These are phyloP conservation scores for Garra rufa DNA, from an alignment of 2,113 vertebrate species.

Conservation along the genomic window DNA sequence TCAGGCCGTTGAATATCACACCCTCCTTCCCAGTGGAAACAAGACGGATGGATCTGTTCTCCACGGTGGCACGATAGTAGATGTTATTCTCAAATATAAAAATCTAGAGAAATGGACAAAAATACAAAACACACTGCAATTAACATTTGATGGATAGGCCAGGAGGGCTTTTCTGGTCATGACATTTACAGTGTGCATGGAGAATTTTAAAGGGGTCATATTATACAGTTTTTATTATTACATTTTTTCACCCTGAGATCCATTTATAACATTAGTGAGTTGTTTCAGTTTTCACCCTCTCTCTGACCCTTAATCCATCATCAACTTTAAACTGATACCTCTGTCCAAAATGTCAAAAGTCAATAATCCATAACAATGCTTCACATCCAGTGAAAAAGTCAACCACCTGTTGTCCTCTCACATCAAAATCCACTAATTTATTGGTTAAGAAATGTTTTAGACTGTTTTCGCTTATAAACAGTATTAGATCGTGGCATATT, in stretches of 20 bases:
- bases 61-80: slow-evolving; percentile 94
- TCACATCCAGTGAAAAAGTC: neutral
- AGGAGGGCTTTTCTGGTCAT: neutral
- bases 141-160: neutral
- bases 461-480: neutral
- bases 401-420: neutral
- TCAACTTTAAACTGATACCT: too few species aligned
- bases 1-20: slow-evolving; percentile 95
- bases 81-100: slow-evolving; percentile 99
- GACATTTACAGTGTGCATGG: neutral
- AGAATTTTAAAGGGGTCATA: slow-evolving; percentile 2
- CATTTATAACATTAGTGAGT: neutral
- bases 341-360: neutral
- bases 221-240: neutral
- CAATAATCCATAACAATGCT: neutral
- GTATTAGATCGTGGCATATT: neutral
- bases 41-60: slow-evolving; percentile 93
- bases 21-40: slow-evolving; percentile 95
- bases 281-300: neutral
- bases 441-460: neutral
- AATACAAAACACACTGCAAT: slow-evolving; percentile 55
- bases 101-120: slow-evolving; percentile 77
- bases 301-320: neutral
- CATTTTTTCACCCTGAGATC: neutral
- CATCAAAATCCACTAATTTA: neutral